Evolutionary conservation across 2,113 vertebrate genomes (phyloP), one percentile per base, ranked within the genome.

Genomic region (Boulengeromyrus knoepffleri): DNA sequence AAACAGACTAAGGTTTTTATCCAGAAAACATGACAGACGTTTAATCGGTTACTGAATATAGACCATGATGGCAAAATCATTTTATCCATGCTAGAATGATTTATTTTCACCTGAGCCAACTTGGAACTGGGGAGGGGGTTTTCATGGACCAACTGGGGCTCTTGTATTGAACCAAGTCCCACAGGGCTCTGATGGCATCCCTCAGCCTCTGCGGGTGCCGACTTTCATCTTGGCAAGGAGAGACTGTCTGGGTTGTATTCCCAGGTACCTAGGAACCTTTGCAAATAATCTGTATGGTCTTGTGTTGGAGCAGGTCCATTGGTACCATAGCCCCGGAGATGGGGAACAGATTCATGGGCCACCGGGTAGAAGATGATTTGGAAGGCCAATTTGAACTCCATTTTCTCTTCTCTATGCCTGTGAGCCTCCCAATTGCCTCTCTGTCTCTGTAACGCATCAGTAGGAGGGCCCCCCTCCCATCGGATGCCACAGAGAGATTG

Each of bases 281-380:
- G 74, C 36, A 80, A 80, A 39, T 39, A 80, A 42, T 80, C 31
- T 42, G 31, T 42, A 17, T 19, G 17, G 74, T 80, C 36, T 5
- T 80, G 74, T 80, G 74, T 80, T 80, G 74, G 36, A 80, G 36
- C 12, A 42, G 31, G 36, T 42, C 15, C 36, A 42, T 19, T 80
- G 31, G 6, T 19, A 39, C 5, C 74, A 42, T 13, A 80, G 31
- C 31, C 74, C 17, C 15, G 74, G 84, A 52, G 49, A 53, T 91
- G 91, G 91, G 90, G 91, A 47, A 42, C 88, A 90, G 24, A 77
- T 77, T 94, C 91, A 89, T 88, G 90, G 45, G 91, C 90, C 93
- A 77, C 17, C 89, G 90, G 89, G 90, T 84, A 87, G 90, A 91
- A 91, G 93, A 49, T 90, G 91, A 92, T 91, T 92, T 50, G 84